Percentiles rank a stretch among this genome's conserved stretches.
Conservation (phyloP, 2,888 invertebrate genomes). For the Sphinx pinastri region DNA sequence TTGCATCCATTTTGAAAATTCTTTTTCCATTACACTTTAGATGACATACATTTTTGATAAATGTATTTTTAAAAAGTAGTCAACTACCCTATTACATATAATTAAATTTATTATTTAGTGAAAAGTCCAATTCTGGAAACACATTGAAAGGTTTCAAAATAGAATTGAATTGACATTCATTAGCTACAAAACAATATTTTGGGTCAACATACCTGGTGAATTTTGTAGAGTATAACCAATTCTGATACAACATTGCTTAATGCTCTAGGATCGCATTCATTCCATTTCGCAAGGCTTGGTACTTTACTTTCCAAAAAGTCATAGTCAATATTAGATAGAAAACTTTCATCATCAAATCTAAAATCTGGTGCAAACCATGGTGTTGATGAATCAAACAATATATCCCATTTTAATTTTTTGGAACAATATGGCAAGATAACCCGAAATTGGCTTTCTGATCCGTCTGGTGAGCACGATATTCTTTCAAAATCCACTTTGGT, state of each 20-base stretch:
- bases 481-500: slow-evolving; percentile 77
- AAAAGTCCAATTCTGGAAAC: too few relatives aligned
- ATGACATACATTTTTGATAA: too few relatives aligned
- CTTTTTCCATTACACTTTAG: too few relatives aligned
- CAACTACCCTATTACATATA: too few relatives aligned
- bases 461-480: slow-evolving; percentile 59
- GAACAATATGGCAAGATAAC: slow-evolving; percentile 88
- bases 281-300: slow-evolving; percentile 86
- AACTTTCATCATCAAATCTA: slow-evolving; percentile 87
- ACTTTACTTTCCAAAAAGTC: slow-evolving; percentile 78
- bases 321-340: slow-evolving; percentile 84
- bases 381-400: slow-evolving; percentile 86
- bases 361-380: slow-evolving; percentile 90
- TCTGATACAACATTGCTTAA: slow-evolving; percentile 86
- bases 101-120: too few relatives aligned
- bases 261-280: slow-evolving; percentile 83
- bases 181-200: too few relatives aligned
- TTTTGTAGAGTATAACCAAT: slow-evolving; percentile 85
- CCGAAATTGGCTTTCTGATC: slow-evolving; percentile 83
- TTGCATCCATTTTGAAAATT: too few relatives aligned
- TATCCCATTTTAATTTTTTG: slow-evolving; percentile 86
- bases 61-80: too few relatives aligned
- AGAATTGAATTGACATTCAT: too few relatives aligned
- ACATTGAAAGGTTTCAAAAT: too few relatives aligned
- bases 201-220: slow-evolving; percentile 81